Conservation (phyloP, 2,113 vertebrate species). For the Thalassarche chlororhynchos region DNA sequence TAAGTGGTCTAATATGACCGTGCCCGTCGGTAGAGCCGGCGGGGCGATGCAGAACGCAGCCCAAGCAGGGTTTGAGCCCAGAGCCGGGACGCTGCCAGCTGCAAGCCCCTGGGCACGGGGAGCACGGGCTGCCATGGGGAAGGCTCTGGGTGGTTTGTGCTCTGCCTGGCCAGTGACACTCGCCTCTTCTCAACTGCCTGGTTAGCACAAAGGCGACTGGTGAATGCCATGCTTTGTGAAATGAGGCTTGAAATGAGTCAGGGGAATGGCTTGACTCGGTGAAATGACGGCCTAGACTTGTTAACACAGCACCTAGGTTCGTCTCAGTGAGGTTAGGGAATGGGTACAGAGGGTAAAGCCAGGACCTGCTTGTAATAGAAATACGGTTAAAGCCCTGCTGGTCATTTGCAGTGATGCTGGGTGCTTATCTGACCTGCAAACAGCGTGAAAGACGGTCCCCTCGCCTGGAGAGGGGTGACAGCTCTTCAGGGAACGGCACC, state of each 20-base stretch:
- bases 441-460: background rate
- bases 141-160: background rate
- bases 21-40: fast-evolving
- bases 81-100: background rate
- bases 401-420: background rate
- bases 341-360: background rate
- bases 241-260: background rate
- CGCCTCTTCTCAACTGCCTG: background rate
- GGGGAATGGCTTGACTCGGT: background rate
- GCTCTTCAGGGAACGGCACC: background rate
- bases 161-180: background rate
- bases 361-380: background rate
- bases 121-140: background rate
- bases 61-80: background rate
- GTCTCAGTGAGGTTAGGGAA: background rate
- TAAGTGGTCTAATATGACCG: fast-evolving
- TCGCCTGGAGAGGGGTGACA: background rate
- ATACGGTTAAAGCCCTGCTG: background rate
- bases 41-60: background rate
- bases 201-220: background rate
- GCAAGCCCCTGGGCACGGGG: background rate
- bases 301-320: background rate
- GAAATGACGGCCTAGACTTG: background rate
- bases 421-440: background rate
- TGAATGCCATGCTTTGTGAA: background rate